These are phyloP conservation scores for Coleophora flavipennella DNA, from an alignment of 2,888 invertebrate genomes.

Conservation along the genomic window DNA sequence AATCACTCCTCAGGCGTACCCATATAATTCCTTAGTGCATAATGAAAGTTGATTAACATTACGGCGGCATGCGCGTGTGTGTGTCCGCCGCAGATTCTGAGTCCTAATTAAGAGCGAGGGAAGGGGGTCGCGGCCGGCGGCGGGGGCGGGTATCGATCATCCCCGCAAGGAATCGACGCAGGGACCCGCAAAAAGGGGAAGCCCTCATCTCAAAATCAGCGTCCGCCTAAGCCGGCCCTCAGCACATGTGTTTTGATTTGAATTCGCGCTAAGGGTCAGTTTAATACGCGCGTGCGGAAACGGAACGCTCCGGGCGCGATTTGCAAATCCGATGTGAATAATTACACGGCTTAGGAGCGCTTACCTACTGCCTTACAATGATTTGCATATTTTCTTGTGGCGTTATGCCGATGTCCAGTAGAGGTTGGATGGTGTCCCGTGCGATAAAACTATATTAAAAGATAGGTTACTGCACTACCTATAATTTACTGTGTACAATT, in stretches of 20 bases:
- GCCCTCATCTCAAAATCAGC: conserved; percentile 68
- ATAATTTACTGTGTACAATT: too few species aligned
- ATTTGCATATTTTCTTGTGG: conserved; percentile 72
- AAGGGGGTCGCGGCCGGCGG: conserved; percentile 56
- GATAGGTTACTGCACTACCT: too few species aligned
- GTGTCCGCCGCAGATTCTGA: conserved; percentile 89
- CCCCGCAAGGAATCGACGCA: conserved; percentile 70
- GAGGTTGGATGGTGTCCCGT: conserved; percentile 26
- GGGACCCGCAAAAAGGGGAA: conserved; percentile 70
- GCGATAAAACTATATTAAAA: conserved; percentile 9
- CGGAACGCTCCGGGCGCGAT: conserved; percentile 62
- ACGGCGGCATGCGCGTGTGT: conserved; percentile 64
- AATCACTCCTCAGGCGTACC: conserved; percentile 72
- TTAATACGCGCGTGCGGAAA: conserved; percentile 57
- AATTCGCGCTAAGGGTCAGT: conserved; percentile 66
- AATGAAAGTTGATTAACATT: conserved; percentile 74
- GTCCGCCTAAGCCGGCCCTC: conserved; percentile 62
- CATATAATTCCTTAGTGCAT: conserved; percentile 73
- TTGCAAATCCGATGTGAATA: conserved; percentile 71
- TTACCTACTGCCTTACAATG: conserved; percentile 70
- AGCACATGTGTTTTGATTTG: conserved; percentile 72
- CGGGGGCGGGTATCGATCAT: conserved; percentile 67
- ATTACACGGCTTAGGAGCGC: conserved; percentile 69
- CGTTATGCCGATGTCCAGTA: conserved; percentile 43
- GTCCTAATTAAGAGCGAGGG: conserved; percentile 88